phyloP scores from a whole-genome alignment of 1,140 invertebrate genomes.

The Procambarus virginalis region DNA sequence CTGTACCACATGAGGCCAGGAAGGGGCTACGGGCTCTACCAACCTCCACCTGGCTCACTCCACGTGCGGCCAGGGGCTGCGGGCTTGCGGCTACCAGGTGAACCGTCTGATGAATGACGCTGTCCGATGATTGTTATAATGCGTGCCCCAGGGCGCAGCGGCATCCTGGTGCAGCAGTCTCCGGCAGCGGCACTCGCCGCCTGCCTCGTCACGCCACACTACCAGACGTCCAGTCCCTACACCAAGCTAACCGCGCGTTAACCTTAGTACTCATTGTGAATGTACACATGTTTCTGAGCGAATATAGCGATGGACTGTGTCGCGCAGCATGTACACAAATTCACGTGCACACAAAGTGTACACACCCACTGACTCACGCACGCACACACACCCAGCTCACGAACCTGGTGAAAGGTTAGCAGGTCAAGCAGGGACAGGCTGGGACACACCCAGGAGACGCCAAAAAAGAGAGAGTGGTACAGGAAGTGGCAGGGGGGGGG shows the following conservation, averaged over 20 bases:
- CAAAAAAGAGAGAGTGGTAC: slow-evolving; percentile 3
- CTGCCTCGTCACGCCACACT: not conserved
- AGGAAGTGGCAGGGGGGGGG: not conserved
- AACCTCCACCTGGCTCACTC: not conserved
- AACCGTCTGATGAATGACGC: not conserved
- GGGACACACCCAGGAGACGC: not conserved
- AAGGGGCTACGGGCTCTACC: no score
- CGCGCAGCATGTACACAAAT: not conserved
- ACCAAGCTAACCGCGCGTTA: no score
- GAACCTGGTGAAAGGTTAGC: not conserved
- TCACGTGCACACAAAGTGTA: not conserved
- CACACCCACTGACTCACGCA: not conserved
- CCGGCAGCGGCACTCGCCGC: not conserved
- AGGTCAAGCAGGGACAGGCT: not conserved
- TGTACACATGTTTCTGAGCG: not conserved
- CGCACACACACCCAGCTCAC: not conserved
- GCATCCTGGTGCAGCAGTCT: not conserved
- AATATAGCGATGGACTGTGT: no score
- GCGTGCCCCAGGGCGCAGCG: not conserved
- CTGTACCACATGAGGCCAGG: no score
- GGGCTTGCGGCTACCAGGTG: not conserved
- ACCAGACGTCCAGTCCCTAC: not conserved
- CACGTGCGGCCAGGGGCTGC: not conserved
- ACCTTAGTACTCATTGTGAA: not conserved
- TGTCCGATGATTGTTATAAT: not conserved